Percentiles rank a stretch among this genome's conserved stretches.
phyloP scores from a whole-genome alignment of 1,140 invertebrate genomes.

The Mizuhopecten yessoensis region DNA sequence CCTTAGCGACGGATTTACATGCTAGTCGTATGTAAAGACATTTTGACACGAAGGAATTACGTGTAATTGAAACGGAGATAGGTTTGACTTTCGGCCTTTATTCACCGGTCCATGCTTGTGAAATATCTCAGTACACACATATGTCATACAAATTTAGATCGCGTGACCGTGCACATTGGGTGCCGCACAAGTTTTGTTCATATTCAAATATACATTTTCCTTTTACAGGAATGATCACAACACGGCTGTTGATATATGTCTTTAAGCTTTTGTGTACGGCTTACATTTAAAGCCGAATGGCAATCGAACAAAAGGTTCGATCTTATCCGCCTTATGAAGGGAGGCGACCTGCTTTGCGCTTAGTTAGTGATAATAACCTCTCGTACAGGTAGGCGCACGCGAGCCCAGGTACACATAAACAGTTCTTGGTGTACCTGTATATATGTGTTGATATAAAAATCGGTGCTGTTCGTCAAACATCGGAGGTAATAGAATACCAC shows the following conservation, averaged over 20 bases:
- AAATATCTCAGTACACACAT: not conserved
- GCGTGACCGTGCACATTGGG: constrained; percentile 1
- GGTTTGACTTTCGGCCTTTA: not conserved
- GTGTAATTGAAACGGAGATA: not conserved
- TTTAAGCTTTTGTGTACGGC: not conserved
- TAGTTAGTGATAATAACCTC: not conserved
- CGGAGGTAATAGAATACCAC: not conserved
- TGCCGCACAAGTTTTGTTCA: constrained; percentile 9
- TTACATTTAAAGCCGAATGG: constrained; percentile 7
- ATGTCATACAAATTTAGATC: not conserved
- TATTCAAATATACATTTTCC: constrained; percentile 28
- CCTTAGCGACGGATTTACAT: not conserved
- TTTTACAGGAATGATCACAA: not conserved
- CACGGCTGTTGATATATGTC: not conserved
- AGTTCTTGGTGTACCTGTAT: not conserved
- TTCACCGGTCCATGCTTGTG: not conserved
- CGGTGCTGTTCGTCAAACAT: not conserved
- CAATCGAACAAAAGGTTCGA: constrained; percentile 33
- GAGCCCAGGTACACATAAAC: not conserved
- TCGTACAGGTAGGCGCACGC: not conserved
- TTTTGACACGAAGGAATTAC: not conserved
- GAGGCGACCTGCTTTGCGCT: not conserved
- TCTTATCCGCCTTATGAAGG: not conserved
- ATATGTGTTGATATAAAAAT: not conserved
- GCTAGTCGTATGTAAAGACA: not conserved